Conservation (phyloP, 1,140 invertebrate genomes). For the Andricus grossulariae region DNA sequence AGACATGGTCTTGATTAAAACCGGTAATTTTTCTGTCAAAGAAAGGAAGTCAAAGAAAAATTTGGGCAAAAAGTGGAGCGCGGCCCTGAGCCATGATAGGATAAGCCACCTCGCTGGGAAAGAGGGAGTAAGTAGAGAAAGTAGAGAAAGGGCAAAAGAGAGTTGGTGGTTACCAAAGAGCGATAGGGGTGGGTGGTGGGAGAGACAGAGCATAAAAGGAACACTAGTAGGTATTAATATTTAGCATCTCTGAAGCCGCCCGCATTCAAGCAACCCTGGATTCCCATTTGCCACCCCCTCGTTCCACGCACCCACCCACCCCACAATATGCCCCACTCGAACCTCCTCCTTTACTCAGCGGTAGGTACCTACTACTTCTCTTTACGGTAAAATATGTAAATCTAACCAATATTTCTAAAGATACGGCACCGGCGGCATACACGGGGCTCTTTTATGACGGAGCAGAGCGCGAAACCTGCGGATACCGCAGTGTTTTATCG, state of each 20-base stretch:
- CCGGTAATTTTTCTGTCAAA: no score
- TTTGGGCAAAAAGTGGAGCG: no score
- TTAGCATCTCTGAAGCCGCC: constrained; percentile 72
- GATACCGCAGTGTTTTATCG: constrained; percentile 58
- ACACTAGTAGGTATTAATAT: constrained; percentile 74
- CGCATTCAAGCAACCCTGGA: constrained; percentile 69
- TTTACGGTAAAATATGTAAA: constrained; percentile 74
- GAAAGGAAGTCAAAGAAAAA: no score
- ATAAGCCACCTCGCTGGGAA: constrained; percentile 55
- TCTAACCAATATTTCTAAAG: constrained; percentile 75
- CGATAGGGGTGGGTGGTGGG: constrained; percentile 48
- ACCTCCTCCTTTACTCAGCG: constrained; percentile 63
- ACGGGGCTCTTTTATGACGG: constrained; percentile 67
- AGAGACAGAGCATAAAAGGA: constrained; percentile 56
- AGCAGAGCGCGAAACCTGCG: constrained; percentile 61
- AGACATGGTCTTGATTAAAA: no score
- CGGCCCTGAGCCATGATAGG: constrained; percentile 43
- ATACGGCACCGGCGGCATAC: constrained; percentile 56
- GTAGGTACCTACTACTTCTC: constrained; percentile 53
- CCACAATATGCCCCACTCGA: constrained; percentile 52
- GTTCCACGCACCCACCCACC: constrained; percentile 40
- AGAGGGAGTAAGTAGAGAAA: constrained; percentile 47
- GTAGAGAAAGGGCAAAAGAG: constrained; percentile 50
- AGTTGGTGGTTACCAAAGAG: constrained; percentile 51
- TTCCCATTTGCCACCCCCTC: constrained; percentile 59